Percentiles rank a stretch among this genome's conserved stretches.
Evolutionary conservation across 2,888 invertebrate species (phyloP).

Genomic region (Meandrusa payeni): DNA sequence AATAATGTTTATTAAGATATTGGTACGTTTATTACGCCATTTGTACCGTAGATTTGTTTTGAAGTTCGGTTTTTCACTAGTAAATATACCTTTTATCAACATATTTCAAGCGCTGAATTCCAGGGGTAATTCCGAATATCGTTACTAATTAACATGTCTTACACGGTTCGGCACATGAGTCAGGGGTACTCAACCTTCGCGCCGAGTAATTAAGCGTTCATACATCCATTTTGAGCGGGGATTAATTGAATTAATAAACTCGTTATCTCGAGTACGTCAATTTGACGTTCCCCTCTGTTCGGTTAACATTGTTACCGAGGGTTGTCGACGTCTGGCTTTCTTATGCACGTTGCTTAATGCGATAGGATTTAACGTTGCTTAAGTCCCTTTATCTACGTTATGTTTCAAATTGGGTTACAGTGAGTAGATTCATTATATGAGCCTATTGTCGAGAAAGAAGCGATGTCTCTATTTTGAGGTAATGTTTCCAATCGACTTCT

Average conservation of each 20-base stretch:
- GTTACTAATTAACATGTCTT: conserved; percentile 24
- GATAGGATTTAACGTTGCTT: conserved; percentile 28
- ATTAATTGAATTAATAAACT: conserved; percentile 64
- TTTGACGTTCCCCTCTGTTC: conserved; percentile 35
- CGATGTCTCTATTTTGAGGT: too few relatives aligned
- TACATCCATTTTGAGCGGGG: conserved; percentile 41
- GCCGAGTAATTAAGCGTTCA: conserved; percentile 33
- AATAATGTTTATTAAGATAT: too few relatives aligned
- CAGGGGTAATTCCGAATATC: conserved; percentile 14
- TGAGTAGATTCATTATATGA: conserved; percentile 9
- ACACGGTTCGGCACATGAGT: conserved; percentile 17
- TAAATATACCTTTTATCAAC: too few relatives aligned
- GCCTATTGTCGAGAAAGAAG: too few relatives aligned
- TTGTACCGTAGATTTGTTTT: too few relatives aligned
- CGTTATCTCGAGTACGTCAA: conserved; percentile 56
- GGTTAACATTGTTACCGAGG: conserved; percentile 36
- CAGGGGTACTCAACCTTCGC: conserved; percentile 32
- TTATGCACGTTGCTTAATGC: conserved; percentile 33
- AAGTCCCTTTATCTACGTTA: conserved; percentile 6
- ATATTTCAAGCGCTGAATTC: too few relatives aligned
- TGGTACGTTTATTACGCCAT: too few relatives aligned
- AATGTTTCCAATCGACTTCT: too few relatives aligned
- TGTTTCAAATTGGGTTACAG: conserved; percentile 27
- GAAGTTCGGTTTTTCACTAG: too few relatives aligned
- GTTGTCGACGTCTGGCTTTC: conserved; percentile 20